Evolutionary conservation across 1,140 invertebrate genomes (phyloP), one percentile per base, ranked within the genome.

Genomic region (Eufriesea mexicana): DNA sequence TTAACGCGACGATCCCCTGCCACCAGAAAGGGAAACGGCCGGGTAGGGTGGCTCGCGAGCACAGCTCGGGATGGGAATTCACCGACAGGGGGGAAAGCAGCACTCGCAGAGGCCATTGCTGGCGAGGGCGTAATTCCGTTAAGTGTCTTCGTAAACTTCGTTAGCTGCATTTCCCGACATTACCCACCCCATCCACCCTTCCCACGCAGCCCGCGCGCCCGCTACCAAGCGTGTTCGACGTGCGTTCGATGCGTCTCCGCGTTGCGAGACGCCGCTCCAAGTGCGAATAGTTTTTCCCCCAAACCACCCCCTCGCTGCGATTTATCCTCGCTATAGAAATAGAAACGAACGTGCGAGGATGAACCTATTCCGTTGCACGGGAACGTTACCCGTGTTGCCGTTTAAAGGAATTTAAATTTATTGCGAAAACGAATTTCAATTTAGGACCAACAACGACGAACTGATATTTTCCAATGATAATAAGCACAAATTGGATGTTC

Each of bases 111-210:
- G 67, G 51, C 86, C 82, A 86, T 84, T 87, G 86, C 86, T 84
- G 84, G 88, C 86, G 78, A 86, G 86, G 80, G 88, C 88, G 88
- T 89, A 89, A 88, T 89, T 89, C 86, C 88, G 88, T 89, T 89
- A 89, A 89, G 88, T 89, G 86, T 89, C 88, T 89, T 89, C 88
- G 86, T 89, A 88, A 89, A 89, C 88, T 89, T 89, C 88, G 88
- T 89, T 89, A 89, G 88, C 86, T 88, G 86, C 86, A 88, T 89
- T 89, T 89, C 84, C 86, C 84, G 84, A 89, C 88, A 89, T 89
- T 89, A 89, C 86, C 45, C 87, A 89, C 76, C 85, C 88, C 67
- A 62, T 57, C 25, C 61, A 9, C 8, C 87, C 35, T 77, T 76
- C 62, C 84, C 78, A 66, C 82, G 87, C 75, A 79, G 28, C n/a